phyloP scores from a whole-genome alignment of 2,888 invertebrate species.

The Eupithecia exiguata region DNA sequence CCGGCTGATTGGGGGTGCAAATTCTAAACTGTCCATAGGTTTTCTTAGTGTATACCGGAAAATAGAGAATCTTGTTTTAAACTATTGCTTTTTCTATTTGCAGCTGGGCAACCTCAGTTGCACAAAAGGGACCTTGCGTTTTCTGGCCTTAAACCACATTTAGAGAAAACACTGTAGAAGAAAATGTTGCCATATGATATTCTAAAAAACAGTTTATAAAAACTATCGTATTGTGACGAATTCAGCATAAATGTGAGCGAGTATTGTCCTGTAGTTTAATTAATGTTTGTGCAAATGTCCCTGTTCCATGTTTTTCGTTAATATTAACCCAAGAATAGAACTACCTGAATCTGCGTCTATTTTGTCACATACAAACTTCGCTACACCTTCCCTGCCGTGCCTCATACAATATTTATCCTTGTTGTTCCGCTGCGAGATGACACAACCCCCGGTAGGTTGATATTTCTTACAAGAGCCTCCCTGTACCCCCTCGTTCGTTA shows the following conservation, averaged over 20 bases:
- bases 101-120: too few species aligned
- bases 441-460: constrained; percentile 54
- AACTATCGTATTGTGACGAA: too few species aligned
- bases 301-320: background rate
- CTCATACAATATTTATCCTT: constrained; percentile 45
- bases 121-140: too few species aligned
- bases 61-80: background rate
- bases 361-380: constrained; percentile 11
- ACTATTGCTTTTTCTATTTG: background rate
- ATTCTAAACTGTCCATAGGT: background rate
- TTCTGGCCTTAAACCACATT: background rate
- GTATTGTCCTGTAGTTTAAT: background rate
- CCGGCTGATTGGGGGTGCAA: constrained; percentile 26
- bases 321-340: background rate
- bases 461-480: constrained; percentile 66
- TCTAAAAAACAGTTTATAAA: too few species aligned
- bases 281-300: background rate
- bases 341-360: background rate
- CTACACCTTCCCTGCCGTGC: constrained; percentile 22
- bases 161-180: background rate
- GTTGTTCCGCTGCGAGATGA: constrained; percentile 43
- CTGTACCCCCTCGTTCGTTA: constrained; percentile 67
- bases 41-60: background rate
- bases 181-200: background rate
- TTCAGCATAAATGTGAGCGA: too few species aligned